Evolutionary conservation across 2,888 invertebrate species (phyloP).

Genomic region (Drosophila kokeensis): DNA sequence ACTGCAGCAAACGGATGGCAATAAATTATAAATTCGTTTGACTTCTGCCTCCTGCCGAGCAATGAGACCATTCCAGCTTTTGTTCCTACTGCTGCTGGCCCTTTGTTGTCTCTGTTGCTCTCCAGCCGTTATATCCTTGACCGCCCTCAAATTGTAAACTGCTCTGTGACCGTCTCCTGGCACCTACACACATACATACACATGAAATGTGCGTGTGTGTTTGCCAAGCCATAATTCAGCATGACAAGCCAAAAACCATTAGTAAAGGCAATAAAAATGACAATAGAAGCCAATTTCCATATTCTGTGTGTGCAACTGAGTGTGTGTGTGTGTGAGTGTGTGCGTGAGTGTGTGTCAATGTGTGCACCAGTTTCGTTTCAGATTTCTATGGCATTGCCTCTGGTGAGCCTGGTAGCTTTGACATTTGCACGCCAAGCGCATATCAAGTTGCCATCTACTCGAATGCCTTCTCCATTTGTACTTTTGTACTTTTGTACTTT

Average conservation of each 20-base stretch:
- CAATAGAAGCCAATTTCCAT: constrained; percentile 80
- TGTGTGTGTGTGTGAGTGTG: constrained; percentile 47
- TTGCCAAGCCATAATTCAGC: constrained; percentile 73
- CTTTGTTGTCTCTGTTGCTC: constrained; percentile 10
- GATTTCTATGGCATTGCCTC: constrained; percentile 10
- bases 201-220: constrained; percentile 16
- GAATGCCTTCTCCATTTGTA: constrained; percentile 12
- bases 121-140: constrained; percentile 76
- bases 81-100: constrained; percentile 31
- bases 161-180: constrained; percentile 53
- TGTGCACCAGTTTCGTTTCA: constrained; percentile 19
- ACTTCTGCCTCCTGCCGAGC: constrained; percentile 75
- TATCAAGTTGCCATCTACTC: constrained; percentile 47
- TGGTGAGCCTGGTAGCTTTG: constrained; percentile 13
- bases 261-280: constrained; percentile 80
- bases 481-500: constrained; percentile 2
- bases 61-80: constrained; percentile 36
- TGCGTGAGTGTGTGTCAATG: neutral
- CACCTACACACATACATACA: constrained; percentile 43
- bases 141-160: constrained; percentile 66
- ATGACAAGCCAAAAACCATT: constrained; percentile 79
- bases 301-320: constrained; percentile 58
- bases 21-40: constrained; percentile 81
- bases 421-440: constrained; percentile 42
- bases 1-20: constrained; percentile 72